Evolutionary conservation across 2,797 vertebrate genomes (phyloP).

Genomic region (Thaleichthys pacificus): DNA sequence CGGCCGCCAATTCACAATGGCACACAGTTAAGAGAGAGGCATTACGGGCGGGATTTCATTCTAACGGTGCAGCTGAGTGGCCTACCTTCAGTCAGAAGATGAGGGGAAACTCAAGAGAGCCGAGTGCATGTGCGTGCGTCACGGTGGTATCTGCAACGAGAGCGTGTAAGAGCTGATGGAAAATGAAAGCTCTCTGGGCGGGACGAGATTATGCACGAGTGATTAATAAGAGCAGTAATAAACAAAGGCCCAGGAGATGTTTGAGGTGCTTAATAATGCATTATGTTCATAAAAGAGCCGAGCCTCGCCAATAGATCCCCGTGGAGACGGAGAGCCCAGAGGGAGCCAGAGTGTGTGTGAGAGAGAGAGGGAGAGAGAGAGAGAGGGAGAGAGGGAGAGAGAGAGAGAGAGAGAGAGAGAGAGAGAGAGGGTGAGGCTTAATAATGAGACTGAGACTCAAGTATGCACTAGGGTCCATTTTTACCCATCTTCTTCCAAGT

Average conservation of each 20-base stretch:
- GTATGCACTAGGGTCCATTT: not conserved
- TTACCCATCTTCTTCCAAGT: not conserved
- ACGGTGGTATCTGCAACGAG: constrained; percentile 59
- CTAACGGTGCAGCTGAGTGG: constrained; percentile 57
- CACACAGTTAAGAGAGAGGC: constrained; percentile 41
- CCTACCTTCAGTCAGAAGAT: constrained; percentile 51
- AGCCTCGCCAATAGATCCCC: constrained; percentile 76
- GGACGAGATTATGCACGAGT: constrained; percentile 78
- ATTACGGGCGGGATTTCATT: constrained; percentile 47
- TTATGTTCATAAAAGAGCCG: constrained; percentile 82
- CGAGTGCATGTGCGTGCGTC: constrained; percentile 13
- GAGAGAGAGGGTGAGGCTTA: not conserved
- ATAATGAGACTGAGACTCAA: constrained; percentile 1
- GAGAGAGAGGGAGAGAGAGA: not conserved
- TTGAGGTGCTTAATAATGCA: constrained; percentile 88
- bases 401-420: constrained; percentile 26
- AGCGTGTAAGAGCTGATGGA: constrained; percentile 69
- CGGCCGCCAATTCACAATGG: constrained; percentile 46
- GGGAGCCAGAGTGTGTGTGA: constrained; percentile 58
- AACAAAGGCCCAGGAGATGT: constrained; percentile 85
- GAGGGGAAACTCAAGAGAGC: constrained; percentile 42
- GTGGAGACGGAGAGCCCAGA: constrained; percentile 73
- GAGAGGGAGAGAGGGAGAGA: not conserved
- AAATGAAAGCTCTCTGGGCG: constrained; percentile 77
- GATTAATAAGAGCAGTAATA: constrained; percentile 88